phyloP scores from a whole-genome alignment of 2,797 vertebrate genomes.

The Sebastes elongatus region DNA sequence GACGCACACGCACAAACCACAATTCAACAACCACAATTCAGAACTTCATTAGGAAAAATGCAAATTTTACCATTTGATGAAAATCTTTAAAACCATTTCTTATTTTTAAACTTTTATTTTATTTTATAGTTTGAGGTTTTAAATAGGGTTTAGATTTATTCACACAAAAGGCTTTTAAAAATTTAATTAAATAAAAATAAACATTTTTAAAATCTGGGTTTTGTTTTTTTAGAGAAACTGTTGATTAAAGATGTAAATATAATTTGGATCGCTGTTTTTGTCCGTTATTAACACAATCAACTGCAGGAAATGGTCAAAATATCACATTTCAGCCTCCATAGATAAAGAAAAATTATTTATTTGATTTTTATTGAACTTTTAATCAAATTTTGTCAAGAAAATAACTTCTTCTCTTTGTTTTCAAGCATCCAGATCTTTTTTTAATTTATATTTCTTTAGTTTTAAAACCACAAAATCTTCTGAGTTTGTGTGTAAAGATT shows the following conservation, averaged over 20 bases:
- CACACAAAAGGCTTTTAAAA: neutral
- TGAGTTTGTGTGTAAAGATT: neutral
- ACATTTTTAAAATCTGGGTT: neutral
- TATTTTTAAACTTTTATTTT: slow-evolving; percentile 8
- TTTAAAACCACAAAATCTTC: neutral
- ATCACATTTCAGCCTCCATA: neutral
- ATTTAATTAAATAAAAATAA: neutral
- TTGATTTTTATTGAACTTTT: neutral
- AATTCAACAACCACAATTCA: neutral
- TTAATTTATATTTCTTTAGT: neutral
- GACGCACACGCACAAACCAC: neutral
- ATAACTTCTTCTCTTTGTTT: neutral
- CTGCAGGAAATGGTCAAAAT: neutral
- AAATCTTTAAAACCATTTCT: neutral
- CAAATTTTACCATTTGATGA: neutral
- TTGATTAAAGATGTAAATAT: slow-evolving; percentile 12
- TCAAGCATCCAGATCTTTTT: neutral
- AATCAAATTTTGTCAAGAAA: neutral
- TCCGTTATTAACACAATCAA: neutral
- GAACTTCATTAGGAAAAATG: neutral
- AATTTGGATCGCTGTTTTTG: neutral
- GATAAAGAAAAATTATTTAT: neutral
- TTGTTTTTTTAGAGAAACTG: neutral
- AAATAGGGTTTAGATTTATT: neutral
- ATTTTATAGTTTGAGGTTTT: neutral